Evolutionary conservation across 2,113 vertebrate genomes (phyloP), one percentile per base, ranked within the genome.

Genomic region (Cacatua alba): DNA sequence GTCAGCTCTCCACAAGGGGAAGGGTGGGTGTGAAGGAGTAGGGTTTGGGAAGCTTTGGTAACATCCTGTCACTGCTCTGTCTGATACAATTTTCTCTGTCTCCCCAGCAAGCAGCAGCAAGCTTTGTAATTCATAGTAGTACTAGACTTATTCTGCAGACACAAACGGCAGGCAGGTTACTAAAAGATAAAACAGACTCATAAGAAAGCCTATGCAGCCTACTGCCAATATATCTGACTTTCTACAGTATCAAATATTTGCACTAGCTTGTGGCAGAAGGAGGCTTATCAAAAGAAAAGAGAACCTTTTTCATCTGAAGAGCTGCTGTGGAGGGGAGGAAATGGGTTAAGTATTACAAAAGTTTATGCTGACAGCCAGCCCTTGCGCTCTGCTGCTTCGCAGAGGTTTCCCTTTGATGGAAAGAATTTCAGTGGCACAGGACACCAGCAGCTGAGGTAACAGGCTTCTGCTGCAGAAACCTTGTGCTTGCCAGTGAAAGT

Each of bases 381-480:
- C 76, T 68, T 88, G 86, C 48, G 80, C 86, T 95, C 72, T 72
- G 83, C 77, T 76, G 77, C 70, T 95, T 86, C 5, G 0, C 48
- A 91, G 86, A 97, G 95, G 91, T 91, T 95, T 97, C 95, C 88
- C 96, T 96, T 96, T 94, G 96, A 96, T 92, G 96, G 96, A 96
- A 96, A 97, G 80, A 92, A 94, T 97, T 97, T 89, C 77, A 82
- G 92, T 92, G 92, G 88, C 86, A 94, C 83, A 69, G 55, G 92
- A 88, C 86, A 52, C 62, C 81, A 39, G 77, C 77, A 85, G 92
- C 94, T 92, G 92, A 91, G 83, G 65, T 63, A 81, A 94, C 20
- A 62, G 5, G 11, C 80, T 93, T 84, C 85, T 82, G 80, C 75
- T 75, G 78, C 84, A 63, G 76, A 63, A 92, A 35, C 80, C n/a